Evolutionary conservation across 2,888 invertebrate genomes (phyloP).

Genomic region (Euzetes globulus): DNA sequence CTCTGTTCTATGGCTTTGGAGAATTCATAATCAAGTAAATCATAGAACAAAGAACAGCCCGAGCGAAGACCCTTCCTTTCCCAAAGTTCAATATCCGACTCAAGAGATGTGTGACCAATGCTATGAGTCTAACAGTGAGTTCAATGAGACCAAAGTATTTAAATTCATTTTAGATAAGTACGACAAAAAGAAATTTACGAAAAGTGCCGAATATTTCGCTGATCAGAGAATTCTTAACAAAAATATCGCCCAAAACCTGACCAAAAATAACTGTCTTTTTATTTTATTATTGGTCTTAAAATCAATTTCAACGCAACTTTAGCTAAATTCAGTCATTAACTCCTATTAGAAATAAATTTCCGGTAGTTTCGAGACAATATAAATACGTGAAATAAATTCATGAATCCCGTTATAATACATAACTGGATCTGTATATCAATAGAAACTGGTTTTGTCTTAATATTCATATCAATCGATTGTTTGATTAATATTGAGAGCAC

Average conservation of each 20-base stretch:
- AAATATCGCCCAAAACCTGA: neutral
- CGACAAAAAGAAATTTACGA: neutral
- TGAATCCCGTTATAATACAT: too few species aligned
- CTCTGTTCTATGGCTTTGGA: conserved; percentile 55
- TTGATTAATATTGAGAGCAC: too few species aligned
- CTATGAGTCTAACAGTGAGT: conserved; percentile 34
- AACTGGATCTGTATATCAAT: too few species aligned
- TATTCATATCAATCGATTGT: too few species aligned
- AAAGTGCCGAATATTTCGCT: conserved; percentile 14
- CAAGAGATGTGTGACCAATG: conserved; percentile 62
- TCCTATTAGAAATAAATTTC: too few species aligned
- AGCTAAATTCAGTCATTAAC: too few species aligned
- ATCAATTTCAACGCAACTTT: neutral
- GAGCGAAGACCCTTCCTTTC: conserved; percentile 81
- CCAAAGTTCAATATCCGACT: conserved; percentile 73
- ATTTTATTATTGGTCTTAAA: neutral
- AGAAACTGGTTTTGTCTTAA: too few species aligned
- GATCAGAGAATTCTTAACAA: neutral
- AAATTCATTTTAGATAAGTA: conserved; percentile 8
- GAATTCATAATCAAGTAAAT: conserved; percentile 53
- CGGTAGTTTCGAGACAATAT: too few species aligned
- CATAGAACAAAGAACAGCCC: conserved; percentile 70
- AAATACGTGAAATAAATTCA: too few species aligned
- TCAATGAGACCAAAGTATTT: conserved; percentile 17
- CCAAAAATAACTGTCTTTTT: neutral